Evolutionary conservation across 2,888 invertebrate genomes (phyloP).

Genomic region (Arctia plantaginis): DNA sequence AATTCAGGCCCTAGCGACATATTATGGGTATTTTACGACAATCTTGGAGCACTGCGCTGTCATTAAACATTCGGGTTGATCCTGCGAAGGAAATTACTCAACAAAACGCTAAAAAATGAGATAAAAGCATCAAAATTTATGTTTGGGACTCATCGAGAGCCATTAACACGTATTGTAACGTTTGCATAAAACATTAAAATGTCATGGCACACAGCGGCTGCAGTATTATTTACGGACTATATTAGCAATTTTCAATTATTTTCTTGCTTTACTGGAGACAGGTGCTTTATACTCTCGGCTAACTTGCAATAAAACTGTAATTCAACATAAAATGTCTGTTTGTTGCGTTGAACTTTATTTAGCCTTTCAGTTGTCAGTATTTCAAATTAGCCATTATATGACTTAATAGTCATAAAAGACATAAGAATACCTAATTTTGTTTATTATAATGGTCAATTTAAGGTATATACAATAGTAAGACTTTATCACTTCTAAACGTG

Average conservation of each 20-base stretch:
- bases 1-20: slow-evolving; percentile 25
- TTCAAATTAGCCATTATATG: background rate
- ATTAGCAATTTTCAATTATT: slow-evolving; percentile 80
- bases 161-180: slow-evolving; percentile 80
- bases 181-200: slow-evolving; percentile 83
- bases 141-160: slow-evolving; percentile 73
- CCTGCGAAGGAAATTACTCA: slow-evolving; percentile 64
- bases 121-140: slow-evolving; percentile 79
- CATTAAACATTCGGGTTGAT: slow-evolving; percentile 57
- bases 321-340: background rate
- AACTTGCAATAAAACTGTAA: slow-evolving; percentile 10
- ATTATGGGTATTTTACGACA: slow-evolving; percentile 42
- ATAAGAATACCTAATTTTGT: background rate
- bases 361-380: background rate
- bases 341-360: background rate
- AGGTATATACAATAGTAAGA: background rate
- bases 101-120: slow-evolving; percentile 74
- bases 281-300: slow-evolving; percentile 41
- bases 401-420: background rate
- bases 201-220: slow-evolving; percentile 70
- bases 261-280: slow-evolving; percentile 57
- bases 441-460: background rate
- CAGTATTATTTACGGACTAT: slow-evolving; percentile 76
- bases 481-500: background rate
- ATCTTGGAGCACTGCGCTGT: slow-evolving; percentile 38